phyloP scores from a whole-genome alignment of 2,113 vertebrate genomes.

The Chloropsis hardwickii region DNA sequence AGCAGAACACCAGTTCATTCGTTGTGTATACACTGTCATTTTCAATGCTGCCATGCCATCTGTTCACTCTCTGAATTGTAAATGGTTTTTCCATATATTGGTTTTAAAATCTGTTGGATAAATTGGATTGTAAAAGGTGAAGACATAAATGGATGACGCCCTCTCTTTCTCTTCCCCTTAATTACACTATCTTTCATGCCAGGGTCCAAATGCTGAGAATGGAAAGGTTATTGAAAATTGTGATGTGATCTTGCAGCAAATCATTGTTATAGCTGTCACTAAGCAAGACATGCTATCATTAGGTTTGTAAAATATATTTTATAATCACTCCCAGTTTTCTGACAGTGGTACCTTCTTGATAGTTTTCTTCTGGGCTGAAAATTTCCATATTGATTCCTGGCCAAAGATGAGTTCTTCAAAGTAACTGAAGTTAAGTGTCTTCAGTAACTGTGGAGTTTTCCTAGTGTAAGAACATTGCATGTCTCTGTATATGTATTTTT shows the following conservation, averaged over 20 bases:
- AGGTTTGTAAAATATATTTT: background rate
- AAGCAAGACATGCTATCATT: background rate
- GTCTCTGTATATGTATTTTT: background rate
- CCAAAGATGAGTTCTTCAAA: background rate
- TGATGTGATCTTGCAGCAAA: constrained; percentile 28
- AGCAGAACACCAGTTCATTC: constrained; percentile 59
- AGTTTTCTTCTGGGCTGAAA: background rate
- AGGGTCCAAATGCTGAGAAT: background rate
- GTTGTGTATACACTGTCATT: constrained; percentile 41
- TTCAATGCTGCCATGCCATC: constrained; percentile 62
- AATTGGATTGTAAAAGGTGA: constrained; percentile 49
- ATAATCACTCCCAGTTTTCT: background rate
- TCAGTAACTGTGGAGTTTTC: background rate
- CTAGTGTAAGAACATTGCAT: background rate
- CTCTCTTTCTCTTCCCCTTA: background rate
- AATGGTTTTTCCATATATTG: constrained; percentile 35
- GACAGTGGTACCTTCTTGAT: background rate
- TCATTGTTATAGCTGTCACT: background rate
- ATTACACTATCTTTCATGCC: background rate
- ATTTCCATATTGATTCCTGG: background rate
- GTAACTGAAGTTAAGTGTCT: background rate
- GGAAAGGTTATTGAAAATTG: constrained; percentile 13
- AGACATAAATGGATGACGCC: background rate
- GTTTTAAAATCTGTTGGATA: constrained; percentile 15
- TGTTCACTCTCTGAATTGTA: constrained; percentile 56